Conservation (phyloP, 2,888 invertebrate species). For the Eilema depressum region DNA sequence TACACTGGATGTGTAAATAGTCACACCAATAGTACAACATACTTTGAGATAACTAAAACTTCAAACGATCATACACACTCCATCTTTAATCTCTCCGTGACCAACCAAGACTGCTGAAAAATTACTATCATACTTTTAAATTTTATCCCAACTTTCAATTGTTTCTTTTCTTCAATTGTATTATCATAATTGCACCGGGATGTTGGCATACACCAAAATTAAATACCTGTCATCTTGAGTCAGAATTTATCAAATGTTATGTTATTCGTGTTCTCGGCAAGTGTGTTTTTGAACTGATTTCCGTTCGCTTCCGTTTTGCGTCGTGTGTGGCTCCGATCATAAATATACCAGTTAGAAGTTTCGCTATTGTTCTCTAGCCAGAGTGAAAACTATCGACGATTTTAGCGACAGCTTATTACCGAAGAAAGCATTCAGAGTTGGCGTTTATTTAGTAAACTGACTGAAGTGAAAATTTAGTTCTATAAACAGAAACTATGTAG, state of each 20-base stretch:
- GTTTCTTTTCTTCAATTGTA: too few species aligned
- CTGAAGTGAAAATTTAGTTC: not conserved
- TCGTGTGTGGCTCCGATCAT: constrained; percentile 29
- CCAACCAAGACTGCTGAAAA: too few species aligned
- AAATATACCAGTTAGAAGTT: constrained; percentile 24
- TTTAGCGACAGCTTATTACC: constrained; percentile 8
- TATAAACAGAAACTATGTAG: not conserved
- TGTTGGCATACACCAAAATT: not conserved
- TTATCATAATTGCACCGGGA: not conserved
- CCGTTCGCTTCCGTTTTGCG: constrained; percentile 24
- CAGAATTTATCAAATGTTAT: not conserved
- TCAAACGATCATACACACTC: too few species aligned
- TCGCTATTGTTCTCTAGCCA: constrained; percentile 22
- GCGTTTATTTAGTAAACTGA: not conserved
- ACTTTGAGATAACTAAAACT: too few species aligned
- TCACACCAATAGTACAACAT: too few species aligned
- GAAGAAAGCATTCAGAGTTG: constrained; percentile 1
- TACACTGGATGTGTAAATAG: too few species aligned
- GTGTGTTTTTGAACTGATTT: constrained; percentile 25
- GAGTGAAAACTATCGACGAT: constrained; percentile 21
- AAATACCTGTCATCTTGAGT: not conserved
- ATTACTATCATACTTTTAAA: too few species aligned
- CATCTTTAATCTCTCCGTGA: too few species aligned
- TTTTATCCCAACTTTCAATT: not conserved
- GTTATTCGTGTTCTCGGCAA: constrained; percentile 6